These are phyloP conservation scores for Lanius collurio DNA, from an alignment of 2,113 vertebrate genomes.

Conservation along the genomic window DNA sequence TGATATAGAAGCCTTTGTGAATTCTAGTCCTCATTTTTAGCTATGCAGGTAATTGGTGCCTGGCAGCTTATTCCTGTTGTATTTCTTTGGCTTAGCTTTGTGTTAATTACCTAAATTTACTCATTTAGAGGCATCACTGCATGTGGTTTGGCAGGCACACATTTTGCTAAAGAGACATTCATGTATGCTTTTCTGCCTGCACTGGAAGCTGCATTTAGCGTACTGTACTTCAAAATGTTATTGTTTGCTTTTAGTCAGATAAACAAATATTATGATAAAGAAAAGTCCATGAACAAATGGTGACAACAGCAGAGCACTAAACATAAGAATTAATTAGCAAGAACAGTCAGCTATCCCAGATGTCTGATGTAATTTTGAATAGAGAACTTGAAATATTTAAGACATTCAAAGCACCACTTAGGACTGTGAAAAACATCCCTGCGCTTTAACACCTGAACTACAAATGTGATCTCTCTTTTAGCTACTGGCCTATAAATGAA, in stretches of 20 bases:
- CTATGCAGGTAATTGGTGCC: conserved; percentile 26
- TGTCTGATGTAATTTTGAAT: conserved; percentile 69
- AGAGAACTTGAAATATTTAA: conserved; percentile 59
- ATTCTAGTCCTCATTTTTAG: background rate
- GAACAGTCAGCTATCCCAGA: conserved; percentile 62
- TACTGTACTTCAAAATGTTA: conserved; percentile 55
- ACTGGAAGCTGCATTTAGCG: conserved; percentile 27
- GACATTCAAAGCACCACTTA: conserved; percentile 43
- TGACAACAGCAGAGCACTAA: conserved; percentile 64
- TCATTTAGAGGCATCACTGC: conserved; percentile 18
- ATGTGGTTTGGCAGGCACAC: conserved; percentile 33
- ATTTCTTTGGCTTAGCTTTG: conserved; percentile 34
- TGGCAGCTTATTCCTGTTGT: conserved; percentile 10
- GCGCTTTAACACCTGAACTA: background rate
- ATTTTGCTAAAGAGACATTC: conserved; percentile 29
- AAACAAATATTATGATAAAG: conserved; percentile 74
- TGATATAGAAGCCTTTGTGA: background rate
- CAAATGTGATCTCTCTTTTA: background rate
- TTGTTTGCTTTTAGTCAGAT: conserved; percentile 69
- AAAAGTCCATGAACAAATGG: conserved; percentile 67
- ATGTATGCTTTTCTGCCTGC: background rate
- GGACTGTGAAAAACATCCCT: background rate
- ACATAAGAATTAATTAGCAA: conserved; percentile 68
- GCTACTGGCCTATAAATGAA: background rate
- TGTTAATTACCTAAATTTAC: conserved; percentile 54